A percentile compares a stretch with the other conserved stretches of the same genome.
These are phyloP conservation scores for Drosophila nr. medialis DNA, from an alignment of 2,888 invertebrate genomes.

Conservation along the genomic window DNA sequence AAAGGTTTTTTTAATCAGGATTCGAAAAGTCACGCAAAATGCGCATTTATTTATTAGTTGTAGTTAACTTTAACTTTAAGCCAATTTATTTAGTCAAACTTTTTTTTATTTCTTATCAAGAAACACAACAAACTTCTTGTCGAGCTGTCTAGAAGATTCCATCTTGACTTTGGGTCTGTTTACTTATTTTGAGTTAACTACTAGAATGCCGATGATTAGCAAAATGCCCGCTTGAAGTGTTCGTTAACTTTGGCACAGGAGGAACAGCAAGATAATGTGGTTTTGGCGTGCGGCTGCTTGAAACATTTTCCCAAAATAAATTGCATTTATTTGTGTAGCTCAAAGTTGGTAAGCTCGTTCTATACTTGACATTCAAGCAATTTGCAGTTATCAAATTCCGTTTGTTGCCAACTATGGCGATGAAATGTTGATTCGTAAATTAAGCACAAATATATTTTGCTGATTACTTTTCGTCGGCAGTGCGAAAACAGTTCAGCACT, in stretches of 20 bases:
- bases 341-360: not conserved
- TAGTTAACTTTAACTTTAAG: not conserved
- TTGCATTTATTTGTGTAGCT: not conserved
- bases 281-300: not conserved
- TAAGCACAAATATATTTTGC: not conserved
- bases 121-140: not conserved
- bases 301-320: not conserved
- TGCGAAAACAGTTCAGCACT: constrained; percentile 4
- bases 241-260: not conserved
- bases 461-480: constrained; percentile 2
- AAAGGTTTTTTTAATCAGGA: not conserved
- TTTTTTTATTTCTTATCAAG: too few relatives aligned
- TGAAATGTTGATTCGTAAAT: constrained; percentile 15
- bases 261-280: not conserved
- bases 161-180: not conserved
- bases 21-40: not conserved
- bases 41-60: not conserved
- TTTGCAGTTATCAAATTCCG: constrained; percentile 4
- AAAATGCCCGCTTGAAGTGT: not conserved
- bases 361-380: not conserved
- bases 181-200: not conserved
- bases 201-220: not conserved
- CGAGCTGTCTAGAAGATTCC: not conserved
- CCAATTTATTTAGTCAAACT: not conserved
- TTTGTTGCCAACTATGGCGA: not conserved